Evolutionary conservation across 2,888 invertebrate genomes (phyloP).

Genomic region (Andricus quercusramuli): DNA sequence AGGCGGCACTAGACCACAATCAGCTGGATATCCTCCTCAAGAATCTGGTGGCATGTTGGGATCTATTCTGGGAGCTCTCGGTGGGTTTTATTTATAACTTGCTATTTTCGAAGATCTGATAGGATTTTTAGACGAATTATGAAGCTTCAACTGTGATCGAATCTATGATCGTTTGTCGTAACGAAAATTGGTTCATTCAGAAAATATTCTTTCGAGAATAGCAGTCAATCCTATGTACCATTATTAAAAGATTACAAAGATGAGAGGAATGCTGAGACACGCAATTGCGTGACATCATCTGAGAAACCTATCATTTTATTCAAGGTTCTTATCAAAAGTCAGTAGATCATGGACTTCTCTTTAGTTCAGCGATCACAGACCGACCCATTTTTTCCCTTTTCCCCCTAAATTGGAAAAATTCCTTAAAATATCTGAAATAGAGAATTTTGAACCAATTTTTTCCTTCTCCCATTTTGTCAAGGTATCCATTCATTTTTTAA

Average conservation of each 20-base stretch:
- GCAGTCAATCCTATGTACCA: too few relatives aligned
- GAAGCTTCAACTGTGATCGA: not conserved
- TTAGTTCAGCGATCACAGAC: too few relatives aligned
- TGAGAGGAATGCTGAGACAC: constrained; percentile 32
- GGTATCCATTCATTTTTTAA: too few relatives aligned
- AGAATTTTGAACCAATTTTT: too few relatives aligned
- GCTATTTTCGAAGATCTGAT: not conserved
- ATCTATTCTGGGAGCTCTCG: constrained; percentile 74
- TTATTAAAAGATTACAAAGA: constrained; percentile 30
- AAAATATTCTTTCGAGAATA: not conserved
- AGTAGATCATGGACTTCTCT: constrained; percentile 29
- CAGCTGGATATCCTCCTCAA: constrained; percentile 71
- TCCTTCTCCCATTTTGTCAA: too few relatives aligned
- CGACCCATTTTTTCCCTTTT: too few relatives aligned
- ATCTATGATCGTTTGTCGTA: not conserved
- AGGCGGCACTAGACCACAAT: constrained; percentile 58
- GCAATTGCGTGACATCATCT: constrained; percentile 57
- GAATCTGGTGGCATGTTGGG: constrained; percentile 69
- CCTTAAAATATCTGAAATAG: too few relatives aligned
- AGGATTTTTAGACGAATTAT: not conserved
- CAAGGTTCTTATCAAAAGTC: constrained; percentile 48
- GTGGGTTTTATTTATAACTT: constrained; percentile 56
- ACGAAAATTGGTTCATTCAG: not conserved
- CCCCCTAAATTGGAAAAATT: too few relatives aligned
- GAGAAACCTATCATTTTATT: constrained; percentile 51